Evolutionary conservation across 1,140 invertebrate genomes (phyloP).

Genomic region (Anoplolepis gracilipes): DNA sequence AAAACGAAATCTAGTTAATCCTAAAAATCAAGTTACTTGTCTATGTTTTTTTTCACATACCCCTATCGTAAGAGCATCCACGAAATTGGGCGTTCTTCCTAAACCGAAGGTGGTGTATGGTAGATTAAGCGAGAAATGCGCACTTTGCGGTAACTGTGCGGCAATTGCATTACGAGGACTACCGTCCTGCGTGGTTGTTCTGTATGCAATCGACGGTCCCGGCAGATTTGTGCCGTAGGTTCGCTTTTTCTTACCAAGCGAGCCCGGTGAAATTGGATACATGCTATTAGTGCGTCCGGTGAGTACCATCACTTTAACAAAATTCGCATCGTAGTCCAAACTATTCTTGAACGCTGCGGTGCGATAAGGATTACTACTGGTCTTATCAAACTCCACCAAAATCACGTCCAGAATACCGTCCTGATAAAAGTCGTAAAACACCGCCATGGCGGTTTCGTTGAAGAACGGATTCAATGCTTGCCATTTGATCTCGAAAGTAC

Average conservation of each 20-base stretch:
- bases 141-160: constrained; percentile 96
- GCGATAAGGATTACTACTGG: constrained; percentile 85
- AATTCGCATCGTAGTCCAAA: constrained; percentile 97
- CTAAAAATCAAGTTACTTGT: constrained; percentile 13
- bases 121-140: constrained; percentile 95
- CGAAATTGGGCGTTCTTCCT: constrained; percentile 98
- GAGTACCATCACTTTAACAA: constrained; percentile 97
- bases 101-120: constrained; percentile 98
- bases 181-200: constrained; percentile 94
- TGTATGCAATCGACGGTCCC: constrained; percentile 95
- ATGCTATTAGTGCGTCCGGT: constrained; percentile 92
- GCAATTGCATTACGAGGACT: constrained; percentile 90
- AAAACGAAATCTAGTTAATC: background rate
- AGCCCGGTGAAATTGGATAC: constrained; percentile 89
- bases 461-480: constrained; percentile 89
- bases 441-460: constrained; percentile 92
- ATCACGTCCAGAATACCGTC: constrained; percentile 93
- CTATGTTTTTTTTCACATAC: constrained; percentile 85
- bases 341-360: constrained; percentile 94
- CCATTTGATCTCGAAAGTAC: constrained; percentile 93
- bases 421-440: constrained; percentile 97
- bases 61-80: constrained; percentile 95
- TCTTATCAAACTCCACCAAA: constrained; percentile 88
- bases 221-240: constrained; percentile 96
- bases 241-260: constrained; percentile 90